Conservation (phyloP, 1,140 invertebrate species). For the Ceratina calcarata region DNA sequence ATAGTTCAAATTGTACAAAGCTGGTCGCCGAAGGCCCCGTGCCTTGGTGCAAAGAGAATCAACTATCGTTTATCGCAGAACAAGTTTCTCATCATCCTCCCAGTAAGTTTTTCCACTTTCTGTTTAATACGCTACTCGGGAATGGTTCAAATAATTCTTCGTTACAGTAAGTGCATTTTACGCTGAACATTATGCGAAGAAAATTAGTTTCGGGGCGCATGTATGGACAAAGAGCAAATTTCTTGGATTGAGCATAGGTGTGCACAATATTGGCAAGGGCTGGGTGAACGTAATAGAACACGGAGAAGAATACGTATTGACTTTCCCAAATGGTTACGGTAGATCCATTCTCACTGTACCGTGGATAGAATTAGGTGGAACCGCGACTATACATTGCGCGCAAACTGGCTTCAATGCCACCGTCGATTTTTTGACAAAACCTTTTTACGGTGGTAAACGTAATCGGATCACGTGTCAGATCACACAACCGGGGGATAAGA, state of each 20-base stretch:
- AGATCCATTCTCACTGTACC: conserved; percentile 97
- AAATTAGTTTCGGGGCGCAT: conserved; percentile 94
- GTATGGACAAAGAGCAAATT: conserved; percentile 99
- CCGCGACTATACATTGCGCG: conserved; percentile 91
- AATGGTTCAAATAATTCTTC: conserved; percentile 2
- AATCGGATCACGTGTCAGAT: conserved; percentile 94
- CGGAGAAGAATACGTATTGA: conserved; percentile 95
- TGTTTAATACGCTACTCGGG: background rate
- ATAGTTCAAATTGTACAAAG: conserved; percentile 68
- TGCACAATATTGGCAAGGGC: conserved; percentile 92
- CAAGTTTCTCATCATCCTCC: conserved; percentile 99
- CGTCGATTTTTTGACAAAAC: conserved; percentile 97
- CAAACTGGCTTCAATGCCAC: conserved; percentile 94
- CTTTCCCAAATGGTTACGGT: conserved; percentile 98
- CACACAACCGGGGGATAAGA: conserved; percentile 89
- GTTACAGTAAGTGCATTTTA: conserved; percentile 96
- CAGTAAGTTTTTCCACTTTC: conserved; percentile 82
- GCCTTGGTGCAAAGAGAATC: conserved; percentile 89
- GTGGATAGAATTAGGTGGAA: conserved; percentile 97
- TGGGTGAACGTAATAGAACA: conserved; percentile 90
- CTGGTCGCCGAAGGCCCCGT: conserved; percentile 88
- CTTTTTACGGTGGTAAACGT: conserved; percentile 97
- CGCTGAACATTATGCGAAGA: conserved; percentile 94
- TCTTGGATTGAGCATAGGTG: conserved; percentile 95
- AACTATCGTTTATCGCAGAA: conserved; percentile 96